Percentiles rank a stretch among this genome's conserved stretches.
These are phyloP conservation scores for Pristionchus entomophagus DNA, from an alignment of 2,888 invertebrate genomes.

Conservation along the genomic window DNA sequence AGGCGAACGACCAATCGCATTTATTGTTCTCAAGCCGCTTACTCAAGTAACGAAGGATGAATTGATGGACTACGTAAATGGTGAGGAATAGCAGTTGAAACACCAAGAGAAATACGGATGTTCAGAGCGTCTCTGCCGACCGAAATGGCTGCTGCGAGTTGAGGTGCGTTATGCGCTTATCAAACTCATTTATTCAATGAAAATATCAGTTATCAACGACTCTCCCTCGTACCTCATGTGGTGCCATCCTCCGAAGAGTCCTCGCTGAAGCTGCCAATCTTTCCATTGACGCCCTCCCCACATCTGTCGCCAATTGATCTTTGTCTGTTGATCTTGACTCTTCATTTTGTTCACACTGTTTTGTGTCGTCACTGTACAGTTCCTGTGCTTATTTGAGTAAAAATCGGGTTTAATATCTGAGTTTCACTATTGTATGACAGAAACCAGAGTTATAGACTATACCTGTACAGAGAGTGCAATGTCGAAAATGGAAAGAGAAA, in stretches of 20 bases:
- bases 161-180: not conserved
- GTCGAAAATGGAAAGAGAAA: not conserved
- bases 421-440: no score
- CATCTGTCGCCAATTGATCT: not conserved
- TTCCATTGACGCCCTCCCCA: not conserved
- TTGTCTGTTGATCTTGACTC: not conserved
- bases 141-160: slow-evolving; percentile 11
- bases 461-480: not conserved
- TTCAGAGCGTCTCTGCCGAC: slow-evolving; percentile 10
- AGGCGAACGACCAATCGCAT: slow-evolving; percentile 35
- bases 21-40: slow-evolving; percentile 12
- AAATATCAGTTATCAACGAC: slow-evolving; percentile 10
- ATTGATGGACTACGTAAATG: slow-evolving; percentile 33
- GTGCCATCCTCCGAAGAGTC: slow-evolving; percentile 11
- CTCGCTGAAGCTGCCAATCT: slow-evolving; percentile 41
- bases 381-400: not conserved
- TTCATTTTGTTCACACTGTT: not conserved
- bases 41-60: slow-evolving; percentile 25
- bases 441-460: no score
- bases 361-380: not conserved
- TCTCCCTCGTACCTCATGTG: slow-evolving; percentile 37
- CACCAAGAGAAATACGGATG: not conserved
- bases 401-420: not conserved
- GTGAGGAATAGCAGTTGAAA: not conserved
- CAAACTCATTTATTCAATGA: not conserved